Percentiles rank a stretch among this genome's conserved stretches.
phyloP scores from a whole-genome alignment of 2,113 vertebrate genomes.

The Poecilia latipinna region DNA sequence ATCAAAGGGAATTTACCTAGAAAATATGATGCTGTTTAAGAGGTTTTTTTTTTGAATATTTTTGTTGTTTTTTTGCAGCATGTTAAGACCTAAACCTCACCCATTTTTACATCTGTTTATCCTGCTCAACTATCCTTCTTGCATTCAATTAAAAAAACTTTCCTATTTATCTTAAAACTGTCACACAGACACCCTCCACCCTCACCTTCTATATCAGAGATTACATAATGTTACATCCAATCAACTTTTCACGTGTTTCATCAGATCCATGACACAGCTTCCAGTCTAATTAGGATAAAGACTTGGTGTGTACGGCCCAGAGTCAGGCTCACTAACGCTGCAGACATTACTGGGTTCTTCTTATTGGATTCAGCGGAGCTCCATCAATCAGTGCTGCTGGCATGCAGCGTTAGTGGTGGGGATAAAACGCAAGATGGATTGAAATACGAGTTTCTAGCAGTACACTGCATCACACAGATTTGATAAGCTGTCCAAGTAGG shows the following conservation, averaged over 20 bases:
- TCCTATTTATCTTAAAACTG: neutral
- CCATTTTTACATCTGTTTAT: slow-evolving; percentile 33
- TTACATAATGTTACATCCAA: slow-evolving; percentile 4
- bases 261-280: slow-evolving; percentile 3
- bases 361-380: slow-evolving; percentile 29
- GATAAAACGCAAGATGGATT: slow-evolving; percentile 56
- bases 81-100: neutral
- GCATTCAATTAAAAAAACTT: neutral
- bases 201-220: slow-evolving; percentile 18
- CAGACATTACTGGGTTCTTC: slow-evolving; percentile 28
- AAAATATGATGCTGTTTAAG: neutral
- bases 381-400: slow-evolving; percentile 59
- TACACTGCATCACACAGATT: slow-evolving; percentile 50
- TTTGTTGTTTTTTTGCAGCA: neutral
- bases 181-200: neutral
- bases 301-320: slow-evolving; percentile 11
- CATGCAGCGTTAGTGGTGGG: slow-evolving; percentile 20
- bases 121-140: neutral
- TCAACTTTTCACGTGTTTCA: slow-evolving; percentile 21
- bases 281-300: slow-evolving; percentile 22
- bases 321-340: slow-evolving; percentile 5
- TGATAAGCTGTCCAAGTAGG: slow-evolving; percentile 28
- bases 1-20: neutral
- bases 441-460: slow-evolving; percentile 45
- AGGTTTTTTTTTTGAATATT: too few species aligned